Evolutionary conservation across 2,888 invertebrate genomes (phyloP), one percentile per base, ranked within the genome.

Genomic region (Ormyrus thymus): DNA sequence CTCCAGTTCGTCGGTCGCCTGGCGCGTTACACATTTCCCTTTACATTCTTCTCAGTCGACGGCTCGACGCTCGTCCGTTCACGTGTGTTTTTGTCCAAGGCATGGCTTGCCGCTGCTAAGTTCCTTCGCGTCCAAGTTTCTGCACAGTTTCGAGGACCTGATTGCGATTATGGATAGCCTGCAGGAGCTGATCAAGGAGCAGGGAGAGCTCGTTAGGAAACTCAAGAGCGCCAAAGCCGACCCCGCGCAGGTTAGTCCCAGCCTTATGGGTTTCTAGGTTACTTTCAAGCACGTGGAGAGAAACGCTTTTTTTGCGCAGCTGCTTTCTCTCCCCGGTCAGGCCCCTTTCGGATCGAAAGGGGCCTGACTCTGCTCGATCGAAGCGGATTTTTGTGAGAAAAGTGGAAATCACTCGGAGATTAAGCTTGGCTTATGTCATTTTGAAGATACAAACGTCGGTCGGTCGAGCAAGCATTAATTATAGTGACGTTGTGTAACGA

Each of bases 141-240:
- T 29, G 4, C 29, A 29, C 29, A 29, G 29, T 29, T 29, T 29
- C 29, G 4, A 29, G 29, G 29, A 29, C 29, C 29, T 64, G 64
- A 15, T 11, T 10, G 43, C 29, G 29, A 29, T 59, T 43, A 81
- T 81, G 81, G 79, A 65, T 1, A 79, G 76, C 43, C 74, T 81
- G 46, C 78, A 80, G 69, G 79, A 80, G 43, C 43, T 68, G 61
- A 93, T 95, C 83, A 93, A 93, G 90, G 90, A 91, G 86, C 97
- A 97, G 90, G 96, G 96, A 82, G 95, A 96, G 89, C 90, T 95
- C 84, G 95, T 97, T 70, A 92, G 96, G 86, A 94, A 95, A 91
- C 91, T 97, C 81, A 97, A 97, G 91, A 92, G 94, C 83, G 93
- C 94, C 50, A 96, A 96, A 90, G 95, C 95, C 90, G 93, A 94